Base-by-base conservation (phyloP, 2,113 vertebrate species). In the Oceanodroma tethys region DNA sequence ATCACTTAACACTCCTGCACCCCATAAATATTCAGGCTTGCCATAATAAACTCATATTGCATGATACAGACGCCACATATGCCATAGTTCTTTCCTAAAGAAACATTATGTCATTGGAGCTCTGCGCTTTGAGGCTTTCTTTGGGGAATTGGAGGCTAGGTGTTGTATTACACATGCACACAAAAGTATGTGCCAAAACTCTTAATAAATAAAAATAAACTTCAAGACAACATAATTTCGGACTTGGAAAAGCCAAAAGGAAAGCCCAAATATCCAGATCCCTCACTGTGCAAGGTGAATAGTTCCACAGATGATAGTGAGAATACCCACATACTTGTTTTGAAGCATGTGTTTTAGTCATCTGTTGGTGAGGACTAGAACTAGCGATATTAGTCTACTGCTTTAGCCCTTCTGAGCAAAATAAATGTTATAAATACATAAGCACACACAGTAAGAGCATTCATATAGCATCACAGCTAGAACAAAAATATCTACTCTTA, bases 21-120 rank as follows among this genome's bases (percentile, higher is more conserved):
- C 8, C 9, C 29, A 81, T 87, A 82, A 93, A 90, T 81, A 82
- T n/a, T 79, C 87, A 91, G 27, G 8, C 21, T 90, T 87, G 23
- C 62, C 62, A 48, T 67, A 88, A 90, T 21, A 95, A 66, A 82
- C 12, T 83, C 25, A 27, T 23, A 65, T 17, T 59, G 56, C 18
- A 59, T 34, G 76, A 85, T 30, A 71, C 11, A 97, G 74, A 73
- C 1, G 3, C 27, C 34, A 52, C 27, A 85, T 42, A 52, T 27
- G 32, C 8, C 40, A 65, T 26, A 70, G 32, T 7, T 95, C 34
- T 66, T 65, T 94, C 71, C 55, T 73, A 62, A 90, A 73, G 59
- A 92, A 93, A 73, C 22, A 55, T 53, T 42, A 56, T 23, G 22
- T 72, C 43, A 53, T 2, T n/a, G 42, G 15, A 65, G 20, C 13